Evolutionary conservation across 2,797 vertebrate species (phyloP), one percentile per base, ranked within the genome.

Genomic region (Acanthiza pusilla): DNA sequence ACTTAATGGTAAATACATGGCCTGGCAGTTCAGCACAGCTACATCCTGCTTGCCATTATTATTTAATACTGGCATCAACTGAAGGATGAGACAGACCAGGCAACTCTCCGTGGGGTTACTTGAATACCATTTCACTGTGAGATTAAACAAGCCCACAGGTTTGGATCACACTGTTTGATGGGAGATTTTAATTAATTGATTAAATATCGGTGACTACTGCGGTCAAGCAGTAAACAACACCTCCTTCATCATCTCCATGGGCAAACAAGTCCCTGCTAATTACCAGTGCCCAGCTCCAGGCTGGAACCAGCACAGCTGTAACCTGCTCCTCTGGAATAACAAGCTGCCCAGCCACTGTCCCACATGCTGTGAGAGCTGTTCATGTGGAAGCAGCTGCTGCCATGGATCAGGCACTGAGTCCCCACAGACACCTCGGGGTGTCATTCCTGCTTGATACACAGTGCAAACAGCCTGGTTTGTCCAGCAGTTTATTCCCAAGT

Each of bases 31-130:
- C 75, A 83, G 92, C 87, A 79, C 29, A 7, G 72, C 91, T 74
- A 50, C 89, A 93, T 89, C 89, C 94, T 87, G 72, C 60, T 67
- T 73, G 67, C 71, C 29, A 16, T 92, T 77, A 77, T 94, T 81
- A 92, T 91, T 95, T 92, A 92, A 96, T 87, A 78, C 32, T 51
- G 48, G 74, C 89, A 95, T 96, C 10, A 63, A 93, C 5, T 76
- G 84, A 82, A 73, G 78, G 91, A 71, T 87, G 89, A 93, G 74
- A 72, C 81, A 89, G 89, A 89, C 10, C 86, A 91, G 84, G 78
- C 80, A 73, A 51, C 47, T 60, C 95, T 94, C 94, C 27, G 60
- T 10, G 78, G 84, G 81, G 30, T 43, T 65, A 42, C 86, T 38
- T 51, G 47, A 94, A 89, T n/a, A 79, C 51, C 77, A 38, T 66